phyloP scores from a whole-genome alignment of 35 echinoderm and acorn worm genomes.

The Apostichopus californicus region DNA sequence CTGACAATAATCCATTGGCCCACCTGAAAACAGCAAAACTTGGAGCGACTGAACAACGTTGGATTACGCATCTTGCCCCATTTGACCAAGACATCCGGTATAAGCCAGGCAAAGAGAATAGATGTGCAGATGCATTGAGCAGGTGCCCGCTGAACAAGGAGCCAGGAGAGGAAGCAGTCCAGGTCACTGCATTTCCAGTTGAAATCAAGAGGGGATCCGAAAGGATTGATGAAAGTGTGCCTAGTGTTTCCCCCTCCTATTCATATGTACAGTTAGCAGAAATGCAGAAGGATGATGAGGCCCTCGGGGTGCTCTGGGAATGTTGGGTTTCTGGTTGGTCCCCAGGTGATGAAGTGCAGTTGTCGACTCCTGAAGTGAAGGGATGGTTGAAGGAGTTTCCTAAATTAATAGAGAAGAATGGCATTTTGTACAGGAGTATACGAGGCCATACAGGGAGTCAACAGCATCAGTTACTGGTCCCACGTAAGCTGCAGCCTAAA shows the following conservation, averaged over 20 bases:
- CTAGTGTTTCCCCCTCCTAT: not conserved
- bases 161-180: not conserved
- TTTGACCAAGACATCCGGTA: slow-evolving; percentile 18
- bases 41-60: not conserved
- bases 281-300: slow-evolving; percentile 1
- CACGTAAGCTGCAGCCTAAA: not conserved
- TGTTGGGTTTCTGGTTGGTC: not conserved
- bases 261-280: not conserved
- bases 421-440: not conserved
- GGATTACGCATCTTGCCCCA: not conserved
- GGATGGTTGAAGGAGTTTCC: slow-evolving; percentile 31
- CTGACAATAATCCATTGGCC: slow-evolving; percentile 28
- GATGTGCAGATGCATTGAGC: slow-evolving; percentile 1
- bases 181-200: not conserved
- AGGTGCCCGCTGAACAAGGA: not conserved
- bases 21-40: slow-evolving; percentile 38
- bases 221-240: not conserved
- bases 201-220: not conserved
- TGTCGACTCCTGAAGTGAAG: slow-evolving; percentile 23
- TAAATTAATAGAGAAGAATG: not conserved
- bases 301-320: not conserved
- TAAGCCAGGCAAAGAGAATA: not conserved
- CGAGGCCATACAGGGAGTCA: not conserved
- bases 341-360: not conserved
- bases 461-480: slow-evolving; percentile 6